Base-by-base conservation (phyloP, 1,140 invertebrate species). In the Hylyphantes graminicola region DNA sequence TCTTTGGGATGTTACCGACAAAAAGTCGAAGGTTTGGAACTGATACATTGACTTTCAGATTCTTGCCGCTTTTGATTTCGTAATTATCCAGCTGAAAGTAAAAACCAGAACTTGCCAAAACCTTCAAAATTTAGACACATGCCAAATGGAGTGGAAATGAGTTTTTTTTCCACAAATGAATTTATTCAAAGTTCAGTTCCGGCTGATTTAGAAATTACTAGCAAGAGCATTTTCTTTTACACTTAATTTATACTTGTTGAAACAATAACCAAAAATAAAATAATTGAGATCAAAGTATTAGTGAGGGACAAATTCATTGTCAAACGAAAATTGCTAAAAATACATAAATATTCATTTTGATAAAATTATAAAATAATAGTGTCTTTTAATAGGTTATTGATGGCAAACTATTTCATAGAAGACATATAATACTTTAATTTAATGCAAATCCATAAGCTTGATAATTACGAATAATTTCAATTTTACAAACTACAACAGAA, bases 1-100 rank as follows among this genome's bases (percentile, higher is more conserved):
- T 98, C 94, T 99, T 99, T 93, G 98, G 98, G 95, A 99, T 99
- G 94, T 99, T 99, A 93, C 98, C 98, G 93, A 99, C 96, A 94
- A 99, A 99, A 93, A 99, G 96, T 93, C 97, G 96, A 92, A 98
- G 95, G 94, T 99, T 99, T 92, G 97, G 97, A 94, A 99, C 96
- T 92, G 97, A 99, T 94, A 99, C 96, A 94, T 99, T 99, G 93
- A 99, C 97, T 97, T 98, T 99, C 92, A 99, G 94, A 92, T 94
- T 94, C 94, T 98, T 98, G 93, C 97, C 97, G 92, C 96, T 95
- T 94, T 96, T 96, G 94, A 99, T 98, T 96, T 98, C 97, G 93
- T 98, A 94, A 74, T 86, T 85, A 85, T 88, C 85, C 78, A 87
- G 85, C 79, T 85, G 77, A 75, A 85, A 87, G 68, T 83, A 83